phyloP scores from a whole-genome alignment of 2,888 invertebrate species.

The Tenthredo mesomela region DNA sequence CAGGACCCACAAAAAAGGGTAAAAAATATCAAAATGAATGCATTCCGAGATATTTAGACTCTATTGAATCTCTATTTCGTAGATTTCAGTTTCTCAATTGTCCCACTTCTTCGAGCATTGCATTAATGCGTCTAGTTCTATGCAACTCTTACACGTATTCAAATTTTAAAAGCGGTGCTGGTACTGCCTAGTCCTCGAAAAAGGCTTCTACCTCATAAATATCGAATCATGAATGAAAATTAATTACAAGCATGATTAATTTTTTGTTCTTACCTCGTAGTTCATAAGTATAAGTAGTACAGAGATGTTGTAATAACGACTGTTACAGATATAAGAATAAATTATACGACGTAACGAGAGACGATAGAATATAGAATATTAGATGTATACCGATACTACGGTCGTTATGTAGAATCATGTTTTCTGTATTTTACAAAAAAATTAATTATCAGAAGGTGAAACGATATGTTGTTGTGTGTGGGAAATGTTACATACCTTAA shows the following conservation, averaged over 20 bases:
- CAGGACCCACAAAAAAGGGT: too few species aligned
- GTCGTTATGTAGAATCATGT: not conserved
- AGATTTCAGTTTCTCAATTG: too few species aligned
- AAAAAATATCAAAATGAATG: too few species aligned
- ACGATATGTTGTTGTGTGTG: not conserved
- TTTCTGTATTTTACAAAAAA: slow-evolving; percentile 42
- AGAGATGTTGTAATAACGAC: not conserved
- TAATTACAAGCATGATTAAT: not conserved
- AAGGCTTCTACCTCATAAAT: too few species aligned
- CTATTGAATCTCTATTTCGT: too few species aligned
- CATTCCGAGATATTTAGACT: too few species aligned
- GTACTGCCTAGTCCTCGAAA: too few species aligned
- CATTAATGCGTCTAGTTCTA: too few species aligned
- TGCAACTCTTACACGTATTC: too few species aligned
- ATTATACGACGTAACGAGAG: not conserved
- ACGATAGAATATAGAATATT: not conserved
- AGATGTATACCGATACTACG: not conserved
- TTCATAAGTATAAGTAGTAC: not conserved
- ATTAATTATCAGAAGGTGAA: slow-evolving; percentile 33
- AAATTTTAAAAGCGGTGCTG: too few species aligned
- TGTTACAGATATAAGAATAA: not conserved
- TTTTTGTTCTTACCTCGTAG: not conserved
- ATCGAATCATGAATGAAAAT: too few species aligned
- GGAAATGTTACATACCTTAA: slow-evolving; percentile 17
- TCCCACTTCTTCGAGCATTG: too few species aligned